phyloP scores from a whole-genome alignment of 2,113 vertebrate genomes.

The Myrmecophaga tridactyla region DNA sequence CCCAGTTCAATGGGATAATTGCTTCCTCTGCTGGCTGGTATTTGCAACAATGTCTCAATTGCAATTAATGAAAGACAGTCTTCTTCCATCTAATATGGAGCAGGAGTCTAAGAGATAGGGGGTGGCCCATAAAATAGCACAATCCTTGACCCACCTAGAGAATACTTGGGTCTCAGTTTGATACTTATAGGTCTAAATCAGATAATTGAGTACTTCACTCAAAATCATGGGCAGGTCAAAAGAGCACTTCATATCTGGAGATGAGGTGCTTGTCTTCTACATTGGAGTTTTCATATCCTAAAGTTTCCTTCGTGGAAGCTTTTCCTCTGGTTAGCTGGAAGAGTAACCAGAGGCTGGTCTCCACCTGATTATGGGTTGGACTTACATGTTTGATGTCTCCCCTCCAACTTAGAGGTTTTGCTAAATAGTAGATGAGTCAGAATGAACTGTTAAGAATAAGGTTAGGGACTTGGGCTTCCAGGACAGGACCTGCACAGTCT shows the following conservation, averaged over 20 bases:
- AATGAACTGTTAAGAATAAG: neutral
- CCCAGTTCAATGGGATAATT: neutral
- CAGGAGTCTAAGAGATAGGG: neutral
- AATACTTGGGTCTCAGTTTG: neutral
- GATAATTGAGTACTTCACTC: neutral
- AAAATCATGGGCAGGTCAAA: neutral
- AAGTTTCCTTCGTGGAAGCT: neutral
- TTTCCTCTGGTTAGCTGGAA: neutral
- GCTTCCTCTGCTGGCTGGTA: neutral
- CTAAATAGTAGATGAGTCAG: neutral
- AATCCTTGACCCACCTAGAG: neutral
- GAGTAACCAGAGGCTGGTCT: neutral
- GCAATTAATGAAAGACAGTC: neutral
- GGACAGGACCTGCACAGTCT: neutral
- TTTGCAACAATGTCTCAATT: neutral
- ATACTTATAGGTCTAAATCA: neutral
- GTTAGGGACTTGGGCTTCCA: neutral
- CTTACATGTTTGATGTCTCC: neutral
- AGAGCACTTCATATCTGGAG: neutral
- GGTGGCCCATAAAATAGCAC: neutral
- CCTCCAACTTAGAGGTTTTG: neutral
- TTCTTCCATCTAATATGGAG: neutral
- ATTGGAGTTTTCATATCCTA: neutral
- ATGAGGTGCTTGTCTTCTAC: neutral
- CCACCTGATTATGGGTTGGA: neutral